Evolutionary conservation across 1,140 invertebrate genomes (phyloP), one percentile per base, ranked within the genome.

Genomic region (Diploscapter pachys): DNA sequence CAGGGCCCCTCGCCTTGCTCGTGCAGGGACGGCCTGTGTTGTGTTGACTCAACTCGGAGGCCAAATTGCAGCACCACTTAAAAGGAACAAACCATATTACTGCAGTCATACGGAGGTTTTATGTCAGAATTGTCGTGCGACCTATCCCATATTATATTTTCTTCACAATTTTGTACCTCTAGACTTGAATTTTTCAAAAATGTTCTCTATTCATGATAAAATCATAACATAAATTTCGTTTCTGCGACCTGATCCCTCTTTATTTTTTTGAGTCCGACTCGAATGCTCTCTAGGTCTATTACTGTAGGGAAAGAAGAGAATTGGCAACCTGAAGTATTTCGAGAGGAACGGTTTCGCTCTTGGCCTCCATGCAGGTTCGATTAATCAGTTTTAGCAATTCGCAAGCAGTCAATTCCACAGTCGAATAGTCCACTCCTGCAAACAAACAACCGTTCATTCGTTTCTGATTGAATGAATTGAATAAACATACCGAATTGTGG

Each of bases 21-120:
- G 63, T 69, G 8, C 53, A 51, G 8, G 73, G 73, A n/a, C 73
- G 65, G 3, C 73, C 73, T 0, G 8, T 64, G 48, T 74, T 74
- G 50, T 69, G 31, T 4, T 49, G 13, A 0, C 13, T 50, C 11
- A 74, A n/a, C n/a, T 74, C 73, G 31, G 54, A 13, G 56, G 49
- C 64, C n/a, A 74, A 9, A 6, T 74, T 67, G 50, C 73, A 74
- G 61, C 52, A 53, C 72, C 72, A 73, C 64, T 73, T 53, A 52
- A 73, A 67, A 61, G 63, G 51, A 5, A 6, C 3, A 9, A 51
- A 31, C 2, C 8, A 65, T 65, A 65, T 51, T 51, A 65, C 4
- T 52, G 51, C 6, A 65, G 54, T 51, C 51, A 4, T 8, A 65
- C 6, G 57, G 57, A 13, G 2, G 13, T 9, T 59, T 59, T 59